Base-by-base conservation (phyloP, 2,888 invertebrate genomes). In the Drosophila monieri region DNA sequence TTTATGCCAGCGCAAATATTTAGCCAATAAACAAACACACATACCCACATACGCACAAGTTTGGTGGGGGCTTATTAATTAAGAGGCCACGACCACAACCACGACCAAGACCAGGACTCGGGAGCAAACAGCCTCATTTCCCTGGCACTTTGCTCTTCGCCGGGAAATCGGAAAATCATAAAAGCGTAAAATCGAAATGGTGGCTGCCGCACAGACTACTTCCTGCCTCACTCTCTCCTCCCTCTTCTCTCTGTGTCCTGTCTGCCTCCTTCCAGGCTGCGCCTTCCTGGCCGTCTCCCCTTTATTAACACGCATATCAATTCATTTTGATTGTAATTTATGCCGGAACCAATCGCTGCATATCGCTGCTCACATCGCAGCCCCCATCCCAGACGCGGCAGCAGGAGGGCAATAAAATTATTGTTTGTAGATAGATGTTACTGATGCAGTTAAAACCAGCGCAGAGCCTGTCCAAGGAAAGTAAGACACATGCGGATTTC, bases 301-400 rank as follows among this genome's bases (percentile, higher is more conserved):
- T 78, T 78, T 79, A 79, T 85, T 80, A 79, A 83, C 87, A 85
- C 85, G 89, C 89, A 88, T 86, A 89, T 89, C 88, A 88, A 89
- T 84, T 85, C 86, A 80, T 81, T 84, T 81, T 79, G 76, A 83
- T 85, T 85, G 84, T 89, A 89, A 89, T 89, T 89, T 89, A 89
- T 89, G 89, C 88, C 89, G 89, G 88, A 79, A 75, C 89, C 89
- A 89, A 89, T 89, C 78, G 83, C 78, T 88, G 85, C 85, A 86
- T 83, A 89, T 78, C 79, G 85, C 77, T 85, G 85, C 77, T 85
- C 80, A 76, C 74, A 83, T 85, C 78, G 47, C n/a, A n/a, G n/a
- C 27, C 70, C 70, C 70, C 53, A 48, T 30, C 47, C 55, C 30
- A 15, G 10, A 23, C 12, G 21, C 18, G 2, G 10, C 30, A 46